These are phyloP conservation scores for Polypterus senegalus DNA, from an alignment of 2,113 vertebrate species.

Conservation along the genomic window DNA sequence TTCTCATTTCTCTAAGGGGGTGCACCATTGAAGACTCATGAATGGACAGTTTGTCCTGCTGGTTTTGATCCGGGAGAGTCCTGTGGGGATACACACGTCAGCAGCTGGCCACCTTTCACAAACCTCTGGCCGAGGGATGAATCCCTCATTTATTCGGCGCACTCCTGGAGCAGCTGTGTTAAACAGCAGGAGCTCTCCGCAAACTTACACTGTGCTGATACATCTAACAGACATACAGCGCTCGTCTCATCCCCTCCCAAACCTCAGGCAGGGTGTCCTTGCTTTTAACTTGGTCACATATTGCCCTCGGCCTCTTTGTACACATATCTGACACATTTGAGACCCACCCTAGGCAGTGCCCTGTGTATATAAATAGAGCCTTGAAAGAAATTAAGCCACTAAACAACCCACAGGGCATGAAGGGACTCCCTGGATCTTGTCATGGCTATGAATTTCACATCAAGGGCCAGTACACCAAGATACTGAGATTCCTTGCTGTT, in stretches of 20 bases:
- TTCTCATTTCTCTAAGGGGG: constrained; percentile 5
- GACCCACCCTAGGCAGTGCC: too few species aligned
- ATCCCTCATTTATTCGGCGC: constrained; percentile 16
- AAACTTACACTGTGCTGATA: constrained; percentile 20
- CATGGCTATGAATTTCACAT: neutral
- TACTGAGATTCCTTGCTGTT: too few species aligned
- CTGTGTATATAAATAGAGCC: too few species aligned
- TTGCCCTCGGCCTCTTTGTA: constrained; percentile 20
- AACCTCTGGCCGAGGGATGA: constrained; percentile 20
- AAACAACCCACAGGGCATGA: neutral
- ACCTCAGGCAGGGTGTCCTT: constrained; percentile 9
- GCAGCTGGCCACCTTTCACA: constrained; percentile 15
- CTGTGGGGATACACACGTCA: constrained; percentile 7
- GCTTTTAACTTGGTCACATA: constrained; percentile 10
- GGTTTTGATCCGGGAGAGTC: constrained; percentile 9
- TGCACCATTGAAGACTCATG: constrained; percentile 6
- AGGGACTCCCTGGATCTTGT: neutral
- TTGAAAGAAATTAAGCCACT: too few species aligned
- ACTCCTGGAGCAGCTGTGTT: constrained; percentile 12
- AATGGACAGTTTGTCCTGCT: constrained; percentile 13
- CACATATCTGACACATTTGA: neutral
- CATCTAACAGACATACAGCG: constrained; percentile 23
- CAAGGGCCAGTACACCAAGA: too few species aligned
- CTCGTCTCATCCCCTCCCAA: constrained; percentile 30
- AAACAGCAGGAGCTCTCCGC: constrained; percentile 5